phyloP scores from a whole-genome alignment of 2,113 vertebrate genomes.

The Capra hircus region DNA sequence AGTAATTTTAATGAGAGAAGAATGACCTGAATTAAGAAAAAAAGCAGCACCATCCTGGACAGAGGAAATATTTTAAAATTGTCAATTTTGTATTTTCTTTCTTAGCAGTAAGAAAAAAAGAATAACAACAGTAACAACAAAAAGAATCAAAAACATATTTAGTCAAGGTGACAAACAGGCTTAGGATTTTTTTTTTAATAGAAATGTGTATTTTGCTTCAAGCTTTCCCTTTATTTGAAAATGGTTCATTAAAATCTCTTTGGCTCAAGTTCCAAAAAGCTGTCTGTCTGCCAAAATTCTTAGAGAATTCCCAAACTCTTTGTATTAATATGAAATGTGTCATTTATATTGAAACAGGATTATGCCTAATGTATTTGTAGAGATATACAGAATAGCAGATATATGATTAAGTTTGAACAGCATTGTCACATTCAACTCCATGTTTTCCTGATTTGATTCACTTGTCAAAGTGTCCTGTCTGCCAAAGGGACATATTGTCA shows the following conservation, averaged over 20 bases:
- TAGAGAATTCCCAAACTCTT: constrained; percentile 40
- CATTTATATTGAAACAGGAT: not conserved
- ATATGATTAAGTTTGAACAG: not conserved
- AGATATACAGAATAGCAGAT: not conserved
- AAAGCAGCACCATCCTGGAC: not conserved
- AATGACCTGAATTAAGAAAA: not conserved
- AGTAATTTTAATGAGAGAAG: not conserved
- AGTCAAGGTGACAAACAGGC: not conserved
- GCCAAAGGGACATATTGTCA: not conserved
- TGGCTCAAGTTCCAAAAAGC: constrained; percentile 48
- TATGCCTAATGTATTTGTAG: not conserved
- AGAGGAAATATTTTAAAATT: not conserved
- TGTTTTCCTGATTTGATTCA: not conserved
- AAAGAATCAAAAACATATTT: not conserved
- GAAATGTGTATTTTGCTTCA: constrained; percentile 31
- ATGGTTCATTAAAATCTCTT: constrained; percentile 59
- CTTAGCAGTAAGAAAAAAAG: not conserved
- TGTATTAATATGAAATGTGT: constrained; percentile 9
- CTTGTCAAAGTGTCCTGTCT: not conserved
- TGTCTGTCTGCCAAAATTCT: constrained; percentile 52
- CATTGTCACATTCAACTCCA: not conserved
- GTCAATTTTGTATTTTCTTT: not conserved
- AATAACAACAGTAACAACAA: not conserved
- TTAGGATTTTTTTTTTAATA: not conserved
- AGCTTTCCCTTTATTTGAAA: constrained; percentile 52